These are phyloP conservation scores for Aptenodytes forsteri DNA, from an alignment of 2,113 vertebrate species.

Conservation along the genomic window DNA sequence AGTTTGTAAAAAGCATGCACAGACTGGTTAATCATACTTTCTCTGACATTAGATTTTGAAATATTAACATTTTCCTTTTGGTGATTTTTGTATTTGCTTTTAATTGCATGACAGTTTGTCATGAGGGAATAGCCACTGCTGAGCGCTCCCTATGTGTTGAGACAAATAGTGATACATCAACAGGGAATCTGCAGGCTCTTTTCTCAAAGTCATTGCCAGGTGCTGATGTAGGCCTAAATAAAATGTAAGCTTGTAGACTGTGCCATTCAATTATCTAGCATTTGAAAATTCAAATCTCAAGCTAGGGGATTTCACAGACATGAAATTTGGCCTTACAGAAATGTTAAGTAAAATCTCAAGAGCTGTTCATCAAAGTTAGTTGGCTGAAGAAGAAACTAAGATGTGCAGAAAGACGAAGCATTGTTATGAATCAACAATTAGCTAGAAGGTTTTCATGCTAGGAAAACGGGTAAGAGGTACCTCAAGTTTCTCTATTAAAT, in stretches of 20 bases:
- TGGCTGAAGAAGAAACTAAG: not conserved
- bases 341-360: not conserved
- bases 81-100: not conserved
- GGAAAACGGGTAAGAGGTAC: not conserved
- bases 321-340: not conserved
- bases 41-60: constrained; percentile 22
- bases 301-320: not conserved
- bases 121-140: not conserved
- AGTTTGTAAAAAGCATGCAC: constrained; percentile 34
- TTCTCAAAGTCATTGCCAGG: not conserved
- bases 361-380: not conserved
- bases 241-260: not conserved
- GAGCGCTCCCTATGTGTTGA: not conserved
- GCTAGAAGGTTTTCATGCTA: not conserved
- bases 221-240: not conserved
- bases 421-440: not conserved
- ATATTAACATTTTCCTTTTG: constrained; percentile 3
- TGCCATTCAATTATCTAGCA: not conserved
- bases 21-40: constrained; percentile 9
- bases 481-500: not conserved
- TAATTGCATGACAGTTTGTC: constrained; percentile 7
- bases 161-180: not conserved
- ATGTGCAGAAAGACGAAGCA: not conserved
- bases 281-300: not conserved
- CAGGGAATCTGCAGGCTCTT: not conserved